Conservation (phyloP, 2,888 invertebrate genomes). For the Brachypalpus laphriformis region DNA sequence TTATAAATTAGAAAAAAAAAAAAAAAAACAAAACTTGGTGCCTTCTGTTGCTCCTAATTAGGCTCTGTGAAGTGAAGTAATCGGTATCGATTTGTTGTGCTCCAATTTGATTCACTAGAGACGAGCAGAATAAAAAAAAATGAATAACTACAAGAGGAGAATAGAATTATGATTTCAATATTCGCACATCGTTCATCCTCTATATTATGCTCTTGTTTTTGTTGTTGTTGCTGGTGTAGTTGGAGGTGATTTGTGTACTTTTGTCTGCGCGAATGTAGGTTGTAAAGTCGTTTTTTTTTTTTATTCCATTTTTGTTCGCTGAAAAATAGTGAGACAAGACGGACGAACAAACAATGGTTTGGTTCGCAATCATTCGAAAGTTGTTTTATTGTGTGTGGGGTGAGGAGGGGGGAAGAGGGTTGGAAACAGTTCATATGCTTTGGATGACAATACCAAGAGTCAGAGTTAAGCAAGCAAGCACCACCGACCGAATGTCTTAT, state of each 20-base stretch:
- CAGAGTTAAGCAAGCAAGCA: not conserved
- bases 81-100: slow-evolving; percentile 72
- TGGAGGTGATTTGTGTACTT: slow-evolving; percentile 30
- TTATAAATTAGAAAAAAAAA: not conserved
- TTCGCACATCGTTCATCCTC: slow-evolving; percentile 33
- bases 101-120: slow-evolving; percentile 57
- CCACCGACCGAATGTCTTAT: slow-evolving; percentile 20
- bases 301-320: slow-evolving; percentile 17
- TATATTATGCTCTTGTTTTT: no score
- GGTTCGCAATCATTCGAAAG: slow-evolving; percentile 61
- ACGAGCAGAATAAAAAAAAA: slow-evolving; percentile 7
- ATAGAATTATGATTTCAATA: slow-evolving; percentile 50
- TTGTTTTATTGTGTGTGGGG: slow-evolving; percentile 11
- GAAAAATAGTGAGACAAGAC: slow-evolving; percentile 4
- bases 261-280: slow-evolving; percentile 61
- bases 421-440: slow-evolving; percentile 5
- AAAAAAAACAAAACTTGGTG: slow-evolving; percentile 5
- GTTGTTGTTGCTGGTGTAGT: slow-evolving; percentile 4
- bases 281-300: slow-evolving; percentile 39
- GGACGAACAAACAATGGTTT: slow-evolving; percentile 45
- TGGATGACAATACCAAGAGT: slow-evolving; percentile 9
- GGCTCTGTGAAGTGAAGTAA: slow-evolving; percentile 59
- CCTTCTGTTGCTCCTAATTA: slow-evolving; percentile 64
- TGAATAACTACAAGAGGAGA: slow-evolving; percentile 38
- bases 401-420: not conserved